phyloP scores from a whole-genome alignment of 1,140 invertebrate species.

The Euschistus heros region DNA sequence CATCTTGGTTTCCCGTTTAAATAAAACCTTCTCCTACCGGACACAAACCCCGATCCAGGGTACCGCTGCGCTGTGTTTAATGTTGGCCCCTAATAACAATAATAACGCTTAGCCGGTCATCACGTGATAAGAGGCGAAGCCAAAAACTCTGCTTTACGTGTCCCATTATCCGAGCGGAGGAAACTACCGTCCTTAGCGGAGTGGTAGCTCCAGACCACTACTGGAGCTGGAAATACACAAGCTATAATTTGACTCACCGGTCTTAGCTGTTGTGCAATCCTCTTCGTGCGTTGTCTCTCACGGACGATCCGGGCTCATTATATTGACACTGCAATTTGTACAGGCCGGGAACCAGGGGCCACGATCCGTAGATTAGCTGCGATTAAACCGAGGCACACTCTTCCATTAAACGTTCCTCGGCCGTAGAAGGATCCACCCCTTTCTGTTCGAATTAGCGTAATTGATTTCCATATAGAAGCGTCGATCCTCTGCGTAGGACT shows the following conservation, averaged over 20 bases:
- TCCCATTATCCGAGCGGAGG: background rate
- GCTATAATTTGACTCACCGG: constrained; percentile 5
- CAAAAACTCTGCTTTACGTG: background rate
- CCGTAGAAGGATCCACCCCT: no score
- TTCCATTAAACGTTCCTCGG: no score
- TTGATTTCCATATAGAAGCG: background rate
- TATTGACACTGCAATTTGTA: constrained; percentile 7
- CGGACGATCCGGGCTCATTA: constrained; percentile 2
- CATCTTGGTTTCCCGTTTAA: no score
- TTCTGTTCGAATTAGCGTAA: background rate
- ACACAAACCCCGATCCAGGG: no score
- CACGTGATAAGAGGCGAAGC: background rate
- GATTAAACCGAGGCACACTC: constrained; percentile 3
- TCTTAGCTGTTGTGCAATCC: constrained; percentile 5
- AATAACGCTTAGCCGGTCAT: background rate
- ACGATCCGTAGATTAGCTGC: constrained; percentile 3
- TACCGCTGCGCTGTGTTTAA: background rate
- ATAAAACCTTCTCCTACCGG: no score
- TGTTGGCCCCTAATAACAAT: constrained; percentile 3
- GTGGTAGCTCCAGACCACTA: background rate
- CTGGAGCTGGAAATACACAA: no score
- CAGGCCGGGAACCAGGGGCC: background rate
- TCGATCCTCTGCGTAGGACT: background rate
- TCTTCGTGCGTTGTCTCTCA: background rate
- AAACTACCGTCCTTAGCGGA: background rate